phyloP scores from a whole-genome alignment of 2,113 vertebrate species.

The Lepus americanus region DNA sequence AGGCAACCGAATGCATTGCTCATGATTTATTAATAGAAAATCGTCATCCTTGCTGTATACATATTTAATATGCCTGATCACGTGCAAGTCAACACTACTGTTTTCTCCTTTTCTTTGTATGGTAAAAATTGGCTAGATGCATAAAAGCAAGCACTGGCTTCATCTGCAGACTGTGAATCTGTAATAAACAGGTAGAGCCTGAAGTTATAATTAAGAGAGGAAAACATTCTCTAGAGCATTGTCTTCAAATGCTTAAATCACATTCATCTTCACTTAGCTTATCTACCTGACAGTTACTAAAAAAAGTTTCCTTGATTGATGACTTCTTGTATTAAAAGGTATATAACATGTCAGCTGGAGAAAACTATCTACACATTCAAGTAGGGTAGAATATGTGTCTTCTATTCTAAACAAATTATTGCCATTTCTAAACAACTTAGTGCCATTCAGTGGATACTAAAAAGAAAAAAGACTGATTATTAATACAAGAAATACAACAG shows the following conservation, averaged over 20 bases:
- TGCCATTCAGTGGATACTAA: neutral
- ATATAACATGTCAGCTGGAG: neutral
- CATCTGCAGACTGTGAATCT: neutral
- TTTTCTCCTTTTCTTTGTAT: constrained; percentile 35
- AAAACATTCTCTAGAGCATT: neutral
- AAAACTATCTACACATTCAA: neutral
- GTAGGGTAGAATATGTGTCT: neutral
- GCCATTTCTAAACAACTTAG: neutral
- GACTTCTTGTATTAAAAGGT: constrained; percentile 44
- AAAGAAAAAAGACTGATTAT: neutral
- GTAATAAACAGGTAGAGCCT: neutral
- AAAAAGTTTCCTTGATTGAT: neutral
- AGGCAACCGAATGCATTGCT: constrained; percentile 44
- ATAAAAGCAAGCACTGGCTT: neutral
- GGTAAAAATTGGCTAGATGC: neutral
- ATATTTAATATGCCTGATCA: constrained; percentile 57
- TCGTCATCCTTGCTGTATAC: neutral
- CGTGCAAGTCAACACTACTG: neutral
- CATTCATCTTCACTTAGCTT: neutral
- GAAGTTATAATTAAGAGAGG: neutral
- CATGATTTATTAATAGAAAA: constrained; percentile 69
- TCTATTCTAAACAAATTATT: constrained; percentile 4
- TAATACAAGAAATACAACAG: neutral
- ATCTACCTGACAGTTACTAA: neutral
- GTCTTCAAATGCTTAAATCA: neutral